Conservation (phyloP, 1,140 invertebrate genomes). For the Galleria mellonella region DNA sequence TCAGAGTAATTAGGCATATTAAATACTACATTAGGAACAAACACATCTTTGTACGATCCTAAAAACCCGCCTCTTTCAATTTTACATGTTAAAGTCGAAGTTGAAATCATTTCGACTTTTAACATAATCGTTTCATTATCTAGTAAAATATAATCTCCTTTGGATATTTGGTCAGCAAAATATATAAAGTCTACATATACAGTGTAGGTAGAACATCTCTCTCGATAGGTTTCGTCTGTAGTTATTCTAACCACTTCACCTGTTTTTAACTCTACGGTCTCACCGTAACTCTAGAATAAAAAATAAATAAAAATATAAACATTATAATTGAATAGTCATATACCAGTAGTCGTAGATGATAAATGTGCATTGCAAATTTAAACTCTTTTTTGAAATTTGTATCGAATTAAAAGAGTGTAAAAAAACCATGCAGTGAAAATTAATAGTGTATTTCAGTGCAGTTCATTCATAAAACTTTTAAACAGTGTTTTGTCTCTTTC, state of each 20-base stretch:
- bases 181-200: conserved; percentile 89
- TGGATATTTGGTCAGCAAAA: conserved; percentile 83
- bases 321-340: conserved; percentile 16
- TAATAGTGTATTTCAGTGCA: too few species aligned
- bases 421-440: too few species aligned
- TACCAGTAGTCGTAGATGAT: too few species aligned
- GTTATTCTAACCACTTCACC: conserved; percentile 82
- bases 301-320: conserved; percentile 71
- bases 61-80: conserved; percentile 70
- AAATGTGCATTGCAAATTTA: too few species aligned
- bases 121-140: conserved; percentile 88
- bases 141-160: conserved; percentile 80
- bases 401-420: too few species aligned
- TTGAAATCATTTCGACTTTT: conserved; percentile 79
- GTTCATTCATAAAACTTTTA: too few species aligned
- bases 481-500: too few species aligned
- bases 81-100: conserved; percentile 71
- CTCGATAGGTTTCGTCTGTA: conserved; percentile 81
- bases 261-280: conserved; percentile 75
- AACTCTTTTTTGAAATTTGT: too few species aligned
- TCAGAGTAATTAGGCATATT: conserved; percentile 88
- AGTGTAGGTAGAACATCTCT: conserved; percentile 80
- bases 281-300: conserved; percentile 59
- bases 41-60: conserved; percentile 75
- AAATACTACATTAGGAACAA: conserved; percentile 84